A percentile compares a stretch with the other conserved stretches of the same genome.
Conservation (phyloP, 2,888 invertebrate species). For the Byasa hedistus region DNA sequence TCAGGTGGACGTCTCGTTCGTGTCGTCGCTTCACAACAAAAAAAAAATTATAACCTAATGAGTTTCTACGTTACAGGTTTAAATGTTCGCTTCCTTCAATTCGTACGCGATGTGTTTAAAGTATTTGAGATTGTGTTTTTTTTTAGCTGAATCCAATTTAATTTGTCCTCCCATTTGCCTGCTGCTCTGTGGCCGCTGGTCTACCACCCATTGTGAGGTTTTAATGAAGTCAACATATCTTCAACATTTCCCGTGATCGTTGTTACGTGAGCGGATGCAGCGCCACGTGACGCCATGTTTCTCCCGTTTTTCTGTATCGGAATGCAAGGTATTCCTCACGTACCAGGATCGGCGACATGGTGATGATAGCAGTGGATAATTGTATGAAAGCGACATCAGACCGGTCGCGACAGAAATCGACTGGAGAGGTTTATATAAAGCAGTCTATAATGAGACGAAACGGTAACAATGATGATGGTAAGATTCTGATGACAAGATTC, state of each 20-base stretch:
- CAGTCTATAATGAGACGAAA: no score
- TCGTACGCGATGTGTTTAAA: constrained; percentile 7
- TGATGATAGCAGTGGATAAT: neutral
- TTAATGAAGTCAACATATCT: constrained; percentile 24
- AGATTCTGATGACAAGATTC: no score
- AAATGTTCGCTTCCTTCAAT: no score
- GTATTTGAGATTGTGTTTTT: constrained; percentile 15
- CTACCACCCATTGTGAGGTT: constrained; percentile 31
- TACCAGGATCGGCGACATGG: neutral
- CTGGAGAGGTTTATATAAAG: no score
- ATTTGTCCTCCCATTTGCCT: constrained; percentile 70
- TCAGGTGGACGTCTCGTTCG: no score
- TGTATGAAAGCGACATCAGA: no score
- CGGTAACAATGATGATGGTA: no score
- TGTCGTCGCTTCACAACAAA: no score
- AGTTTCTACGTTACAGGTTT: no score
- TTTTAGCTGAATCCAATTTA: constrained; percentile 45
- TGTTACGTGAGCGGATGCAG: constrained; percentile 8
- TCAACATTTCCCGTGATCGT: constrained; percentile 14
- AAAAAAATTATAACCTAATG: no score
- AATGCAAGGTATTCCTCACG: no score
- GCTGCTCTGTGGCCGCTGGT: constrained; percentile 35
- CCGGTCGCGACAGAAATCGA: no score
- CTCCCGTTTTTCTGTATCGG: constrained; percentile 2
- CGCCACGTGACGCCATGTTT: constrained; percentile 15